Evolutionary conservation across 2,797 vertebrate genomes (phyloP), one percentile per base, ranked within the genome.

Genomic region (Xenopus petersii): DNA sequence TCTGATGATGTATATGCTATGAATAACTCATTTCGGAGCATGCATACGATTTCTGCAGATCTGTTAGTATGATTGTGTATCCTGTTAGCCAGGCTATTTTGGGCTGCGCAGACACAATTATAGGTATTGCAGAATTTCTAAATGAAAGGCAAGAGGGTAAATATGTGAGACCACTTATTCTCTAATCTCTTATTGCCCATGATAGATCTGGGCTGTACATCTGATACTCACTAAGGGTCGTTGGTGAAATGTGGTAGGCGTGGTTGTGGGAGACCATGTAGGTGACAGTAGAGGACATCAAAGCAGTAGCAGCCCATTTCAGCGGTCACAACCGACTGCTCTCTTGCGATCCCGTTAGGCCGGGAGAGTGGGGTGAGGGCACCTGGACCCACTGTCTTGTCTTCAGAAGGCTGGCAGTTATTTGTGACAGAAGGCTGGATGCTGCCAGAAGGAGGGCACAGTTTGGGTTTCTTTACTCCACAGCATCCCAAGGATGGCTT

Each of bases 261-360:
- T 78, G 92, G 91, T 88, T 93, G 92, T 81, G 92, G 92, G 79
- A 92, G 93, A 87, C 92, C 92, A 64, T 93, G 90, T 81, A 93
- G 91, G 87, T 93, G 92, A 88, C 92, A 93, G 89, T 93, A 92
- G 86, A 93, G 91, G 15, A 93, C 91, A 71, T 93, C 92, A 74
- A 93, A 93, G 88, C 91, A 93, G 87, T 93, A 93, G 90, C 91
- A 93, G 89, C 92, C 92, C 92, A 93, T 93, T 85, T 93, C 92
- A 67, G 92, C 91, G 69, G 91, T 92, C 87, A 93, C 92, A 87
- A 93, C 92, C 86, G 93, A 88, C 71, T 90, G 92, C 85, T 92
- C 92, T 84, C 91, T 85, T 87, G 88, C 89, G 90, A 90, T 91
- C 85, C 92, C 91, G 75, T 93, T 93, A 80, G 91, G 88, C 81